Percentiles rank a stretch among this genome's conserved stretches.
These are phyloP conservation scores for Drosophila nr. medialis DNA, from an alignment of 2,888 invertebrate species.

Conservation along the genomic window DNA sequence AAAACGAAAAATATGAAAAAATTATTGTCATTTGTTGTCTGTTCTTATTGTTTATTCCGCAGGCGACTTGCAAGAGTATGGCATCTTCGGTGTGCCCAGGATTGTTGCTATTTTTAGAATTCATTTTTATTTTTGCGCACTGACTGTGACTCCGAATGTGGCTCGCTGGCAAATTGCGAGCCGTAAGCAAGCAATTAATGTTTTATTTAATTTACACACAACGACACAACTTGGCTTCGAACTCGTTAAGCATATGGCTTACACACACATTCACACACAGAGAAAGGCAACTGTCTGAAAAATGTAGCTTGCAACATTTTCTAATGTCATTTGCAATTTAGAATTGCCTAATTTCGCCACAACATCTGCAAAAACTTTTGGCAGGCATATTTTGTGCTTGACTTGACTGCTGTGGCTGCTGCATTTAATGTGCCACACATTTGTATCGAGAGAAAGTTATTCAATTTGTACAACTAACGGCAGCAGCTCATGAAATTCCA, in stretches of 20 bases:
- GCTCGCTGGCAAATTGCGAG: slow-evolving; percentile 34
- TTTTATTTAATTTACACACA: slow-evolving; percentile 67
- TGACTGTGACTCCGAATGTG: slow-evolving; percentile 17
- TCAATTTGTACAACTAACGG: slow-evolving; percentile 23
- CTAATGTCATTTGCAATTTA: slow-evolving; percentile 72
- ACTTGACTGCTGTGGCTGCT: slow-evolving; percentile 1
- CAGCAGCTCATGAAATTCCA: slow-evolving; percentile 40
- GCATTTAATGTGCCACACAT: slow-evolving; percentile 38
- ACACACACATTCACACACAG: slow-evolving; percentile 8
- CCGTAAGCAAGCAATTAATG: slow-evolving; percentile 66
- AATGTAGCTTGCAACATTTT: slow-evolving; percentile 46
- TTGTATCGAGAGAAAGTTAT: slow-evolving; percentile 19
- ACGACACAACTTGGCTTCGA: slow-evolving; percentile 27
- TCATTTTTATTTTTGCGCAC: neutral
- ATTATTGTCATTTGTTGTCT: neutral
- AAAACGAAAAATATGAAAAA: neutral
- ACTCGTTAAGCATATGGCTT: slow-evolving; percentile 52
- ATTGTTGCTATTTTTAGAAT: neutral
- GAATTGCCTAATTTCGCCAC: slow-evolving; percentile 61
- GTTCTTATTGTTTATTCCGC: neutral
- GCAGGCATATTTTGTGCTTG: slow-evolving; percentile 12
- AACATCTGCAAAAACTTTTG: slow-evolving; percentile 24
- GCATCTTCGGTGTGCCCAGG: neutral
- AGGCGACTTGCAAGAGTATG: neutral
- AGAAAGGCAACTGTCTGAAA: slow-evolving; percentile 13